Base-by-base conservation (phyloP, 2,797 vertebrate genomes). In the Taenioides sp. region DNA sequence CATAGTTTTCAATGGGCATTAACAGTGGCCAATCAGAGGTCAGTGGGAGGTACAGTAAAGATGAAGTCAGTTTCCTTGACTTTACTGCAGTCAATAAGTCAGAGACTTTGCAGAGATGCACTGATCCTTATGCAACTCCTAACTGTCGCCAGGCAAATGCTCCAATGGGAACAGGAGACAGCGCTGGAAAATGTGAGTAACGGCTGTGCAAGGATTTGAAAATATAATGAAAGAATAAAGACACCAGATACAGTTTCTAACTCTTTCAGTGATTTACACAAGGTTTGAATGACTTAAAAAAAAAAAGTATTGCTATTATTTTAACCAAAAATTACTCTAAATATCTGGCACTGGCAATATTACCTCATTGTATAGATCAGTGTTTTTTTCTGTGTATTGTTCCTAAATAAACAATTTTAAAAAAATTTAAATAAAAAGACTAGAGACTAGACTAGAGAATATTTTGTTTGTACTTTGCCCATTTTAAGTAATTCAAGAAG, bases 11-110 rank as follows among this genome's bases (percentile, higher is more conserved):
- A 73, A 80, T 80, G 78, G 82, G 86, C 72, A 72, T 76, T 22
- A 3, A 43, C 10, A n/a, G 86, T 85, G 84, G 83, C 66, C 80
- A 83, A 58, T 73, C 86, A 79, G 74, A 65, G 31, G 81, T 75
- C 7, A 18, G 43, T 74, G 59, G 34, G 69, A 55, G 47, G 22
- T 63, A 61, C 57, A 71, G 78, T 67, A 69, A 34, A 71, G 67
- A 74, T 37, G 66, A 81, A 76, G 65, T 71, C 28, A 18, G 55
- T 72, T 67, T 72, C 62, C 52, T 28, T 49, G 64, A 77, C 7
- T 31, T 4, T 31, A 14, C 70, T 73, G 73, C 20, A 43, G 60
- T 81, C 82, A 65, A 75, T 64, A 60, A 60, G 70, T 47, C 72
- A 40, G 18, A 40, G 17, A 0, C 47, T 70, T 78, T 70, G 73